Percentiles rank a stretch among this genome's conserved stretches.
These are phyloP conservation scores for Hoplodrina blanda DNA, from an alignment of 2,888 invertebrate species.

Conservation along the genomic window DNA sequence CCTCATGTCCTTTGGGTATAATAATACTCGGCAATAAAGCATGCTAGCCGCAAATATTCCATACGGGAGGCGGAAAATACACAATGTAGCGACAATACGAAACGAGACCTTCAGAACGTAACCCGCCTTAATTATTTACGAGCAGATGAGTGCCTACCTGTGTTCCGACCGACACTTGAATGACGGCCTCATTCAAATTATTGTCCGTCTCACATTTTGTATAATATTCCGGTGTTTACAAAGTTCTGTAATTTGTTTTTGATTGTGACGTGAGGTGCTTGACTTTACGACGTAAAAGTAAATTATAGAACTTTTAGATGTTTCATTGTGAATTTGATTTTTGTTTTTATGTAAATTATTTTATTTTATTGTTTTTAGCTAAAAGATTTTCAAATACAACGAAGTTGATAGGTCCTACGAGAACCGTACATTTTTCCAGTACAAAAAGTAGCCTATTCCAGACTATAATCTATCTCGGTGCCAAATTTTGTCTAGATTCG, in stretches of 20 bases:
- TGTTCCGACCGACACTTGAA: slow-evolving; percentile 72
- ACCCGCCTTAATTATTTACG: slow-evolving; percentile 73
- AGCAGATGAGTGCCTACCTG: slow-evolving; percentile 70
- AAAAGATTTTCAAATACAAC: too few relatives aligned
- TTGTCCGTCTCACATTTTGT: slow-evolving; percentile 37
- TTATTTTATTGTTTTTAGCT: too few relatives aligned
- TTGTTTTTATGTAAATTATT: too few relatives aligned
- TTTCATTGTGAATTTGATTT: background rate
- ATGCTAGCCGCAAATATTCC: slow-evolving; percentile 46
- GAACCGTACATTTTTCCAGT: too few relatives aligned
- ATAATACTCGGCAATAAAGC: slow-evolving; percentile 17
- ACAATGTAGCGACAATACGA: slow-evolving; percentile 47
- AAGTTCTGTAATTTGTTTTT: slow-evolving; percentile 32
- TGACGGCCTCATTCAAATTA: slow-evolving; percentile 69
- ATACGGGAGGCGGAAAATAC: slow-evolving; percentile 43
- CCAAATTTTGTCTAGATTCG: too few relatives aligned
- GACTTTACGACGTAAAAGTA: background rate
- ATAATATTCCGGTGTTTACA: slow-evolving; percentile 27
- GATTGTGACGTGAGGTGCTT: slow-evolving; percentile 9
- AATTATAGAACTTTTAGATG: background rate
- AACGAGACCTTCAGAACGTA: slow-evolving; percentile 36
- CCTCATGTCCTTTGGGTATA: slow-evolving; percentile 31
- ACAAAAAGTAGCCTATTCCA: too few relatives aligned
- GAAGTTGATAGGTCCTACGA: too few relatives aligned
- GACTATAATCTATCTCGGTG: too few relatives aligned